phyloP scores from a whole-genome alignment of 2,797 vertebrate genomes.

The Leptodactylus fallax region DNA sequence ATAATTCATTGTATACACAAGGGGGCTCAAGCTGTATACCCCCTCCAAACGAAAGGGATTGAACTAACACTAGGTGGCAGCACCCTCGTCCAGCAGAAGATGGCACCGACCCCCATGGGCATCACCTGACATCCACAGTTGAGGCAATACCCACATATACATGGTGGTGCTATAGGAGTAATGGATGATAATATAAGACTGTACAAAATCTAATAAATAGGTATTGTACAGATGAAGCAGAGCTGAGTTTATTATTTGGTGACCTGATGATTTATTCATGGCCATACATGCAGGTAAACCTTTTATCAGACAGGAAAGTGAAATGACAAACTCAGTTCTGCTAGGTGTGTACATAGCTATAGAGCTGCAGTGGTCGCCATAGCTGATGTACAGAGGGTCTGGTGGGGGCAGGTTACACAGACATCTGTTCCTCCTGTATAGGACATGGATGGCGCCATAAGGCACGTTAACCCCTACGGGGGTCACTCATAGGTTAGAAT shows the following conservation, averaged over 20 bases:
- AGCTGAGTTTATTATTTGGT: background rate
- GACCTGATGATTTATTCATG: too few relatives aligned
- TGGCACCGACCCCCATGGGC: background rate
- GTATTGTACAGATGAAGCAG: background rate
- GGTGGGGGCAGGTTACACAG: background rate
- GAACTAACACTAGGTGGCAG: background rate
- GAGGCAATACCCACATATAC: too few relatives aligned
- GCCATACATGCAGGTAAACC: too few relatives aligned
- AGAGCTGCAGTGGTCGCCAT: too few relatives aligned
- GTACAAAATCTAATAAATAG: too few relatives aligned
- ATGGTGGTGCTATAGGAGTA: too few relatives aligned
- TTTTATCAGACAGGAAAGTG: background rate
- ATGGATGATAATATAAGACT: too few relatives aligned
- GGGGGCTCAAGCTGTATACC: background rate
- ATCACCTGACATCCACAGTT: too few relatives aligned
- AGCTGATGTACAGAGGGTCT: background rate
- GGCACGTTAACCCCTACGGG: background rate
- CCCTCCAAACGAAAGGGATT: too few relatives aligned
- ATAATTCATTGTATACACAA: background rate
- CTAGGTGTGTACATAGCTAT: background rate
- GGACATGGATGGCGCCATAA: background rate
- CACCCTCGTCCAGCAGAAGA: too few relatives aligned
- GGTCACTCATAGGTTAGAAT: background rate
- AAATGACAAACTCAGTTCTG: background rate
- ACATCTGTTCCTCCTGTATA: background rate